Evolutionary conservation across 2,797 vertebrate species (phyloP), one percentile per base, ranked within the genome.

Genomic region (Malurus splendens): DNA sequence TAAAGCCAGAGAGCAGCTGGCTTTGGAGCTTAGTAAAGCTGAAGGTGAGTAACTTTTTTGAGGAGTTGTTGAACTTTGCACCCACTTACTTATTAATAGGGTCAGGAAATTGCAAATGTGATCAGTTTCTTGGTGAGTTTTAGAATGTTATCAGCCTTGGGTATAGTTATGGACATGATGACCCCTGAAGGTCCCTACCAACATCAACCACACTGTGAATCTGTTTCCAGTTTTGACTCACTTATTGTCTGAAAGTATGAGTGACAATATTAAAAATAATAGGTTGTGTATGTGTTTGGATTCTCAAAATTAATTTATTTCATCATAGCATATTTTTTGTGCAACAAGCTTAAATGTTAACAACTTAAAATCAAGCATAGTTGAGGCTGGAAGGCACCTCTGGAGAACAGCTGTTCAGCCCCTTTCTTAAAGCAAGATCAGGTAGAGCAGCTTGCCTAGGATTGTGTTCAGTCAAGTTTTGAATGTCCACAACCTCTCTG

Each of bases 1-100:
- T 36, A 96, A 96, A 77, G 97, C 98, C 19, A 97, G 98, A 55
- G 98, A 99, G 93, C 98, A 98, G 87, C 96, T 99, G 97, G 98
- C 98, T 33, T 96, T 98, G 96, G 99, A 99, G 74, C 98, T 99
- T 27, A 98, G 98, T 87, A 98, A 96, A 64, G 98, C 99, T 14
- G 99, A 99, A 96, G 97, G 99, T 99, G 82, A 94, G 97, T 60
- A 72, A n/a, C 42, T 57, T 62, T 66, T 44, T 24, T 62, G 12
- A 16, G 15, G 33, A 64, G 22, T 28, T 67, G 11, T 54, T 85
- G 52, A 39, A 32, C 30, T 90, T 75, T 24, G 13, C 30, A 39
- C 15, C 36, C 55, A 15, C 11, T 82, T 59, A 24, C 12, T 15
- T 82, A 14, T 45, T 59, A 57, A 64, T n/a, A 60, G 23, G 9